phyloP scores from a whole-genome alignment of 2,888 invertebrate genomes.

The Vanessa cardui region DNA sequence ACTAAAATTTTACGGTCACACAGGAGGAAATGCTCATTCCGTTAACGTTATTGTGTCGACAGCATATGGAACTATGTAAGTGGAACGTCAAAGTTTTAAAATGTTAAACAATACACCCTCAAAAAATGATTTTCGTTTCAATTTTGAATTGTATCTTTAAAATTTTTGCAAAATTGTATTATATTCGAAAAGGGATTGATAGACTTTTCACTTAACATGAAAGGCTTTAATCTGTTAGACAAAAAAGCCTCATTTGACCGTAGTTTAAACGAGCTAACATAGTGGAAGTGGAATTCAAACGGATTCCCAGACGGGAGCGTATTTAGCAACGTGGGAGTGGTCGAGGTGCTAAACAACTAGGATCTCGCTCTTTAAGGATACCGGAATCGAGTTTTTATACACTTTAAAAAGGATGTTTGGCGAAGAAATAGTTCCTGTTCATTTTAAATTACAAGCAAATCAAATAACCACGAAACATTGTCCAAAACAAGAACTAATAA shows the following conservation, averaged over 20 bases:
- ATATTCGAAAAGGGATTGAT: not conserved
- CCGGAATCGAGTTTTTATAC: conserved; percentile 38
- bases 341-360: conserved; percentile 76
- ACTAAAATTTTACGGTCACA: conserved; percentile 12
- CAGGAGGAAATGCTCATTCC: not conserved
- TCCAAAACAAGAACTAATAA: too few species aligned
- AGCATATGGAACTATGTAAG: not conserved
- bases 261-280: conserved; percentile 17
- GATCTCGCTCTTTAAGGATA: conserved; percentile 47
- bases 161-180: not conserved
- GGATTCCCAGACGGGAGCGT: conserved; percentile 64
- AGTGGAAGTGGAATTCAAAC: conserved; percentile 41
- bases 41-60: not conserved
- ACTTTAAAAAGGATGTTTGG: conserved; percentile 34
- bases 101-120: too few species aligned
- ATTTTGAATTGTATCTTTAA: not conserved
- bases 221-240: not conserved
- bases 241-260: conserved; percentile 10
- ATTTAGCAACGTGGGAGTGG: conserved; percentile 72
- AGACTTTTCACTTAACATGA: not conserved
- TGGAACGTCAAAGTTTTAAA: not conserved
- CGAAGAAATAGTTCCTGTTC: conserved; percentile 21
- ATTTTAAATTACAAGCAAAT: not conserved
- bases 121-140: not conserved
- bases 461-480: too few species aligned